Percentiles rank a stretch among this genome's conserved stretches.
phyloP scores from a whole-genome alignment of 2,113 vertebrate species.

The Oophaga pumilio region DNA sequence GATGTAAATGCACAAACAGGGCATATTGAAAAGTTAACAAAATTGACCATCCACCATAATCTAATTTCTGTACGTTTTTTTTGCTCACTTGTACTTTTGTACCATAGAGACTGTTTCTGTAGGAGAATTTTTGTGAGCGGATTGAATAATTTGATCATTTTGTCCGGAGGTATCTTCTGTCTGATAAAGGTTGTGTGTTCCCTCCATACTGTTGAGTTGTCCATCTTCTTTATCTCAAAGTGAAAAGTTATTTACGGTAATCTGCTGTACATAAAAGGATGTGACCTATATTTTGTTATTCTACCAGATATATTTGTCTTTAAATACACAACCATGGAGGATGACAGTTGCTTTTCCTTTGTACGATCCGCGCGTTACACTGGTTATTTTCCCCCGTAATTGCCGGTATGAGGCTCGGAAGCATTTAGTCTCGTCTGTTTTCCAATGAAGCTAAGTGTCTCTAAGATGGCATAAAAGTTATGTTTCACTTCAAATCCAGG shows the following conservation, averaged over 20 bases:
- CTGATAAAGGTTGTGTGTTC: background rate
- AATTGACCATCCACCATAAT: too few relatives aligned
- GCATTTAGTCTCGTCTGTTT: background rate
- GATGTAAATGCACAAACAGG: too few relatives aligned
- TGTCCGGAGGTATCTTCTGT: too few relatives aligned
- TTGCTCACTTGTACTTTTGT: too few relatives aligned
- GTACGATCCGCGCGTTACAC: background rate
- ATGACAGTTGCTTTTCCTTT: background rate
- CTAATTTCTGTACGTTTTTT: too few relatives aligned
- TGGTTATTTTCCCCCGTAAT: background rate
- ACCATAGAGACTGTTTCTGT: too few relatives aligned
- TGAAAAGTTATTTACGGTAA: background rate
- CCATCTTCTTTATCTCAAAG: background rate
- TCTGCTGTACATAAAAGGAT: background rate
- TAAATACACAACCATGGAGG: background rate
- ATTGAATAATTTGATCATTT: too few relatives aligned
- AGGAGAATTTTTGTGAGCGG: too few relatives aligned
- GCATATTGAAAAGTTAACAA: too few relatives aligned
- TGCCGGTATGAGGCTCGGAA: background rate
- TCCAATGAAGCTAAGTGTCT: background rate
- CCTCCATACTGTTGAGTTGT: background rate
- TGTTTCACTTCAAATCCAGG: slow-evolving; percentile 16
- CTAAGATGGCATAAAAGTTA: background rate
- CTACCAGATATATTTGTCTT: background rate
- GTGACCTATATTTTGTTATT: background rate